Evolutionary conservation across 2,113 vertebrate species (phyloP).

Genomic region (Sclerurus mexicanus): DNA sequence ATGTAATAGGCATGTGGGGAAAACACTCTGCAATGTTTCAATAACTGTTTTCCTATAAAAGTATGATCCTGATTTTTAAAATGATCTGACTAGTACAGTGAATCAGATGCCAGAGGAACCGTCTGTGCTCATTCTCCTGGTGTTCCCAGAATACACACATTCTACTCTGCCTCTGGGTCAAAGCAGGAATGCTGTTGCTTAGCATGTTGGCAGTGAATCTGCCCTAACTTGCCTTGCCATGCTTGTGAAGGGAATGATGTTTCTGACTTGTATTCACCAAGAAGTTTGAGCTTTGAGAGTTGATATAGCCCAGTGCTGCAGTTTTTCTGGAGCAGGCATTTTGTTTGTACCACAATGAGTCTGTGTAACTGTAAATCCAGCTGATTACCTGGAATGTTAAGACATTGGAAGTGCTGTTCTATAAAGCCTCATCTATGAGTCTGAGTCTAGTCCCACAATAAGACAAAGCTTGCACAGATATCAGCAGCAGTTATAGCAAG

Average conservation of each 20-base stretch:
- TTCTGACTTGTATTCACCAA: background rate
- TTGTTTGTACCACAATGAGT: background rate
- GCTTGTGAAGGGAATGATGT: background rate
- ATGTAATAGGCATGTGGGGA: background rate
- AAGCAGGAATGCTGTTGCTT: background rate
- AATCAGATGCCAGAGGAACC: background rate
- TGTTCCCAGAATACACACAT: background rate
- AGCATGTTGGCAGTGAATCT: background rate
- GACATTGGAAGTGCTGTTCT: background rate
- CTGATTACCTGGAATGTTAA: background rate
- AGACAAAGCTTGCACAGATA: background rate
- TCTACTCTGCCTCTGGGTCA: background rate
- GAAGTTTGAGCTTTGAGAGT: background rate
- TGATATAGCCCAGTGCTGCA: too few species aligned
- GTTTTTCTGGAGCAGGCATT: background rate
- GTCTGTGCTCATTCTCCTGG: accelerated
- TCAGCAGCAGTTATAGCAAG: background rate
- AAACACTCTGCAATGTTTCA: background rate
- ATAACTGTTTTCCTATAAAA: background rate
- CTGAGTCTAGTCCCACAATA: too few species aligned
- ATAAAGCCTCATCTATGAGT: background rate
- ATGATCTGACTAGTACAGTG: background rate
- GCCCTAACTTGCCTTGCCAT: background rate
- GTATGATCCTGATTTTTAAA: background rate
- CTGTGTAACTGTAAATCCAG: background rate